Evolutionary conservation across 92 coral and sea anemone species (phyloP).

Genomic region (Porites rus): DNA sequence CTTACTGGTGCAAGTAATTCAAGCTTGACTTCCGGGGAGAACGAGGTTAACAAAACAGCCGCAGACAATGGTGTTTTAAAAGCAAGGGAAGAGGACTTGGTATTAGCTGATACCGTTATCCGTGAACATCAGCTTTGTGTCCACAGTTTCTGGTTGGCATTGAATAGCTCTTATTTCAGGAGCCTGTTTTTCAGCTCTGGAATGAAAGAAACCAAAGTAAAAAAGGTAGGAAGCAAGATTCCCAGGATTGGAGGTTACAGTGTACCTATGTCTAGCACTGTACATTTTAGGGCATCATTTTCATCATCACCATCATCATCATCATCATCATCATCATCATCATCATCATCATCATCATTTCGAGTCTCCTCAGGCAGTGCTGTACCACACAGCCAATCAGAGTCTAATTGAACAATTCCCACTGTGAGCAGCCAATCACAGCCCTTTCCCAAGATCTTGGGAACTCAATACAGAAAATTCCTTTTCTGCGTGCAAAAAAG

Average conservation of each 20-base stretch:
- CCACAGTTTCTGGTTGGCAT: constrained; percentile 90
- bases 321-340: too few species aligned
- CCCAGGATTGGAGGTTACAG: neutral
- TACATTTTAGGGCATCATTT: too few species aligned
- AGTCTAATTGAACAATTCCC: too few species aligned
- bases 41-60: neutral
- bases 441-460: too few species aligned
- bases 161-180: constrained; percentile 88
- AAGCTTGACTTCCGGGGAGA: neutral
- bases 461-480: too few species aligned
- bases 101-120: constrained; percentile 56
- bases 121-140: constrained; percentile 79
- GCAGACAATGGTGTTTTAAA: neutral
- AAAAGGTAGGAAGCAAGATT: constrained; percentile 57
- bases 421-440: too few species aligned
- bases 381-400: too few species aligned
- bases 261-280: too few species aligned
- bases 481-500: too few species aligned
- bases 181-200: constrained; percentile 89
- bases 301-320: too few species aligned
- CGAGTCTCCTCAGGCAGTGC: too few species aligned
- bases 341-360: too few species aligned
- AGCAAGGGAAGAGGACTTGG: constrained; percentile 18
- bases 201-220: constrained; percentile 85
- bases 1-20: neutral